phyloP scores from a whole-genome alignment of 1,140 invertebrate genomes.

The Rhagoletis pomonella region DNA sequence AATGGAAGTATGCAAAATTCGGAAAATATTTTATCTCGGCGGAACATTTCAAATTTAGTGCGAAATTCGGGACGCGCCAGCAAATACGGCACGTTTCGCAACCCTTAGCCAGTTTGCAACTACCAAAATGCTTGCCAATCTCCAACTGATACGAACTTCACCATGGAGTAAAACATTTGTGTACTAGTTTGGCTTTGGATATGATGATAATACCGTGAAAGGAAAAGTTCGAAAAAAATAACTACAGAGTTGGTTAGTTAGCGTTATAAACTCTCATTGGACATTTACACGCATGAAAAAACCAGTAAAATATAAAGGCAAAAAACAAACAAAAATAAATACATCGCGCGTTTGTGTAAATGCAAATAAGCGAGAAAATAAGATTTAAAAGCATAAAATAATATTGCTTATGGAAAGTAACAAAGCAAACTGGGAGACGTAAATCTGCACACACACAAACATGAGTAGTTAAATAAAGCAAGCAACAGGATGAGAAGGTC shows the following conservation, averaged over 20 bases:
- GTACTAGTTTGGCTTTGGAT: no score
- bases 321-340: not conserved
- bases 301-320: not conserved
- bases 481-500: constrained; percentile 46
- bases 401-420: not conserved
- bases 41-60: no score
- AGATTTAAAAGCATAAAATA: not conserved
- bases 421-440: not conserved
- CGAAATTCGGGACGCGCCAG: no score
- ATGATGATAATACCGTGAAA: not conserved
- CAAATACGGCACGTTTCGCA: no score
- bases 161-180: no score
- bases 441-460: not conserved
- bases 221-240: not conserved
- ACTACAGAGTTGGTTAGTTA: not conserved
- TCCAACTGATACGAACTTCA: no score
- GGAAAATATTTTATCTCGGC: no score
- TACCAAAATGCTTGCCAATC: no score
- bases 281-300: constrained; percentile 5
- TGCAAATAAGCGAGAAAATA: constrained; percentile 10
- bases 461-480: not conserved
- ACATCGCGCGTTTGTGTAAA: not conserved
- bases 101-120: no score
- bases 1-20: no score
- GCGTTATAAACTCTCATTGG: not conserved